phyloP scores from a whole-genome alignment of 1,140 invertebrate genomes.

The Drosophila ironensis region DNA sequence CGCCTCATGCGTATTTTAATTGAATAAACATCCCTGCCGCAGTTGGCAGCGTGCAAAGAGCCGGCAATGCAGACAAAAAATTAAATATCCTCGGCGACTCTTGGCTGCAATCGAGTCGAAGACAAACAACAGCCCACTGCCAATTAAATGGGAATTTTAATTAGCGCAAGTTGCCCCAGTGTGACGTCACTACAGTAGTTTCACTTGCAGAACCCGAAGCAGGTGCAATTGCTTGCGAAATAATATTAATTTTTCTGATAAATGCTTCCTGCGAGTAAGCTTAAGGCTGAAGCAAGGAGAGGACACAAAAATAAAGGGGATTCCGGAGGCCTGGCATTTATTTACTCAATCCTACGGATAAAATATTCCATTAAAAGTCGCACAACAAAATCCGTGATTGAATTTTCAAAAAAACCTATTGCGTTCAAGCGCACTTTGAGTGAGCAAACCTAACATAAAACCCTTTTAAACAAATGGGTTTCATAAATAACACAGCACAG shows the following conservation, averaged over 20 bases:
- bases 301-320: not conserved
- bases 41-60: constrained; percentile 27
- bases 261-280: not conserved
- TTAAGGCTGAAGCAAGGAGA: not conserved
- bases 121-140: constrained; percentile 76
- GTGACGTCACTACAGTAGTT: constrained; percentile 45
- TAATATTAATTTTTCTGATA: constrained; percentile 22
- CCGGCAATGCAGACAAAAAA: constrained; percentile 15
- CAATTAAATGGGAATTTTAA: constrained; percentile 80
- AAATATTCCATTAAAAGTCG: not conserved
- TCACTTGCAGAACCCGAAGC: not conserved
- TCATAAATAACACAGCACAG: constrained; percentile 9
- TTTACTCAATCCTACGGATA: too few species aligned
- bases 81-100: constrained; percentile 32
- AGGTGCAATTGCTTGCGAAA: constrained; percentile 20
- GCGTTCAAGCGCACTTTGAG: too few species aligned
- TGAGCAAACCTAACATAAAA: not conserved
- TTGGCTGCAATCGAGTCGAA: constrained; percentile 56
- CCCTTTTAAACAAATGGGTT: constrained; percentile 1
- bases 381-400: not conserved
- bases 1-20: constrained; percentile 67
- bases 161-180: constrained; percentile 67
- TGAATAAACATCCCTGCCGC: constrained; percentile 67
- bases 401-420: not conserved
- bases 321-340: not conserved